Conservation (phyloP, 2,113 vertebrate species). For the Entelurus aequoreus region DNA sequence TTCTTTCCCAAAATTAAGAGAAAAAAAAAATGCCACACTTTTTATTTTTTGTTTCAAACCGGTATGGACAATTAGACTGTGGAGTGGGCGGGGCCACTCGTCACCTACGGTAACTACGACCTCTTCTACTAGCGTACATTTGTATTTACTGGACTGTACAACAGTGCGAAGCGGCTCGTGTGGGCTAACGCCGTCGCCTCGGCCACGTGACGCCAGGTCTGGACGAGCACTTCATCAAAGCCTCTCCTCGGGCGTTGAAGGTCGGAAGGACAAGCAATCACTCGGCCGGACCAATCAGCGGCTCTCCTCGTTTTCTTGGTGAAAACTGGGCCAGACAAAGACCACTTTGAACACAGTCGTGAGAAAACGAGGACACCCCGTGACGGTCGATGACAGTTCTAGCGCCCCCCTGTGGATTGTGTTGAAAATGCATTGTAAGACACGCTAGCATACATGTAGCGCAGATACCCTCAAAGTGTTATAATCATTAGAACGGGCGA, state of each 20-base stretch:
- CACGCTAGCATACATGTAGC: no score
- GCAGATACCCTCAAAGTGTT: no score
- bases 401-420: no score
- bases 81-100: conserved; percentile 38
- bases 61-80: conserved; percentile 39
- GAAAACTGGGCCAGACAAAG: neutral
- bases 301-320: neutral
- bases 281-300: neutral
- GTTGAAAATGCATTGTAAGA: no score
- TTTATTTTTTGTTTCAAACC: neutral
- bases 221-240: no score
- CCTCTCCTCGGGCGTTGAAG: neutral
- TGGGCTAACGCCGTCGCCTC: conserved; percentile 8
- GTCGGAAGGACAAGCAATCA: conserved; percentile 32
- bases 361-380: no score
- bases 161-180: conserved; percentile 11
- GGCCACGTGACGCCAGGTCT: conserved; percentile 28
- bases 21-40: no score
- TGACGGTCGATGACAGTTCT: no score
- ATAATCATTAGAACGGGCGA: no score
- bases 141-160: conserved; percentile 53
- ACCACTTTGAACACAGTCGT: no score
- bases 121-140: conserved; percentile 55
- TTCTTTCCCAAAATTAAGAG: no score
- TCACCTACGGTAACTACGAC: conserved; percentile 45